phyloP scores from a whole-genome alignment of 2,113 vertebrate species.

The Callocephalon fimbriatum region DNA sequence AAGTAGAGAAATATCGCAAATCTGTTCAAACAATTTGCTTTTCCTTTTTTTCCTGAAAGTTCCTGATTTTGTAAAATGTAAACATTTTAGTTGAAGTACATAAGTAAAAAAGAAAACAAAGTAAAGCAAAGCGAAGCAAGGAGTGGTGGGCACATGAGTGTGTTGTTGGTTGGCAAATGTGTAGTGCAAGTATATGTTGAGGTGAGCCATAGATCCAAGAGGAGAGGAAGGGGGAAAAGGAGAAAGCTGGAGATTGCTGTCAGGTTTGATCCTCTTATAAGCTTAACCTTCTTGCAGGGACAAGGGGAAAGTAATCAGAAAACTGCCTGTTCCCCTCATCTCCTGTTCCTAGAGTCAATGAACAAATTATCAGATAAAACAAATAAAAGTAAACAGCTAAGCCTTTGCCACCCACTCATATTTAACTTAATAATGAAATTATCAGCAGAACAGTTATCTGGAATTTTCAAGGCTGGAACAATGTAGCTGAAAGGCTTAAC shows the following conservation, averaged over 20 bases:
- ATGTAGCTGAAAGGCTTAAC: neutral
- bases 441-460: neutral
- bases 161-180: neutral
- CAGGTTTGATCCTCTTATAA: neutral
- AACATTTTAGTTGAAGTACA: neutral
- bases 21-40: neutral
- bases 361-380: neutral
- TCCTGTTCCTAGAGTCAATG: neutral
- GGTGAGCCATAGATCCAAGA: neutral
- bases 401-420: neutral
- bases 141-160: neutral
- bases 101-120: neutral
- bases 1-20: neutral
- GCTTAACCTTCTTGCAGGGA: neutral
- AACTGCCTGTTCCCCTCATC: neutral
- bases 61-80: neutral
- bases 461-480: slow-evolving; percentile 23
- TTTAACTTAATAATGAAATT: slow-evolving; percentile 1
- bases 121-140: neutral
- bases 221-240: neutral
- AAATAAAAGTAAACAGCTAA: neutral
- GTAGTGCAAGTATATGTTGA: neutral
- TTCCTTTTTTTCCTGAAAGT: neutral
- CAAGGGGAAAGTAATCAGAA: neutral
- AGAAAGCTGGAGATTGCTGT: neutral